These are phyloP conservation scores for Edolisoma coerulescens DNA, from an alignment of 2,113 vertebrate species.

Conservation along the genomic window DNA sequence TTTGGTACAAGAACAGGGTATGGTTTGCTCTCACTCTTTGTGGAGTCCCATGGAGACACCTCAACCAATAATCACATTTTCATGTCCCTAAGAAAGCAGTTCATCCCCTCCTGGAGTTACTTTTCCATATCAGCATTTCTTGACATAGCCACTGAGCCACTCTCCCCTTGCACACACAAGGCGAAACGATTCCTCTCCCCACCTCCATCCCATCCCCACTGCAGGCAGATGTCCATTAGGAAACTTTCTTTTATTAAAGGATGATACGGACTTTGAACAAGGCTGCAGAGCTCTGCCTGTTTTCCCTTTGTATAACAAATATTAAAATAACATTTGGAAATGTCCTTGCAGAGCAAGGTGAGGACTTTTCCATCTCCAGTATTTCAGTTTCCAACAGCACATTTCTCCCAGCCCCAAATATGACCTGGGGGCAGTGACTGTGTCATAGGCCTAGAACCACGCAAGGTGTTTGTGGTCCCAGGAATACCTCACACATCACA, in stretches of 20 bases:
- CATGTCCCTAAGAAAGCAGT: background rate
- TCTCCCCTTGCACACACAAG: background rate
- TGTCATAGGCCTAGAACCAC: background rate
- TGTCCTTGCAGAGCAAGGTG: background rate
- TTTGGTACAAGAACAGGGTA: background rate
- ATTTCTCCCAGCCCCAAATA: background rate
- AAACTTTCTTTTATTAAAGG: background rate
- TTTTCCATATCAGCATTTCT: background rate
- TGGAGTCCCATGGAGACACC: background rate
- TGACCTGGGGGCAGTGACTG: fast-evolving
- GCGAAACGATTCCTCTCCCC: background rate
- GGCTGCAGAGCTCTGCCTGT: background rate
- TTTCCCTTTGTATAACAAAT: background rate
- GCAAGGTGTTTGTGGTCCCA: background rate
- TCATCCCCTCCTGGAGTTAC: background rate
- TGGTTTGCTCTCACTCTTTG: background rate
- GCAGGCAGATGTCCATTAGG: background rate
- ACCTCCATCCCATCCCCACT: background rate
- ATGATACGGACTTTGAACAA: background rate
- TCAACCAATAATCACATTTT: background rate
- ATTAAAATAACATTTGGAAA: background rate
- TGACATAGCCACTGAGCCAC: background rate
- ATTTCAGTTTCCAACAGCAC: background rate
- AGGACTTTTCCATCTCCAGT: background rate
- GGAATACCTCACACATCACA: background rate